Conservation (phyloP, 1,140 invertebrate species). For the Caenorhabditis latens region DNA sequence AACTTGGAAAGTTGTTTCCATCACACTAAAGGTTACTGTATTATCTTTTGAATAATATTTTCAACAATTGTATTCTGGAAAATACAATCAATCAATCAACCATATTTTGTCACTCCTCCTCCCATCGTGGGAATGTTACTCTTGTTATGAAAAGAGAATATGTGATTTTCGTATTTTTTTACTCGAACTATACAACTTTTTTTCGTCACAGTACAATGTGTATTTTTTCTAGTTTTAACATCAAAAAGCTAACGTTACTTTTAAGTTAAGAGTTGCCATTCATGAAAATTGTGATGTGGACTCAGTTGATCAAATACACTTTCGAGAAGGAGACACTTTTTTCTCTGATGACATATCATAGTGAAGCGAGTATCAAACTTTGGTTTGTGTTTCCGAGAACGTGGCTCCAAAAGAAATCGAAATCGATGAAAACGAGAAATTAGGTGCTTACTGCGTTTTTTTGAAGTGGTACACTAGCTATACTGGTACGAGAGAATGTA, state of each 20-base stretch:
- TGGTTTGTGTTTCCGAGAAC: constrained; percentile 25
- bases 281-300: constrained; percentile 36
- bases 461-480: too few species aligned
- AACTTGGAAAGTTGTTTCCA: too few species aligned
- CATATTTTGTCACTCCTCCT: too few species aligned
- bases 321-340: background rate
- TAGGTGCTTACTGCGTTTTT: too few species aligned
- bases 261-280: constrained; percentile 31
- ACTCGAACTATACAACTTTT: background rate
- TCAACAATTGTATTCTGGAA: too few species aligned
- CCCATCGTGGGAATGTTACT: background rate
- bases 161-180: background rate
- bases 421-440: too few species aligned
- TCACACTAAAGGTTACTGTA: too few species aligned
- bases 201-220: background rate
- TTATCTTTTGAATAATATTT: too few species aligned
- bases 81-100: too few species aligned
- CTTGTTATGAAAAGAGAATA: too few species aligned
- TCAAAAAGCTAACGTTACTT: constrained; percentile 18
- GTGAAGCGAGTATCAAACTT: constrained; percentile 5
- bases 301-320: constrained; percentile 39
- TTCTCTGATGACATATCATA: constrained; percentile 24
- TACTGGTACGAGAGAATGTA: too few species aligned
- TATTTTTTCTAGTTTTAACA: constrained; percentile 27
- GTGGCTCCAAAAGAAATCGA: background rate